Base-by-base conservation (phyloP, 2,797 vertebrate species). In the Urosaurus nigricauda region DNA sequence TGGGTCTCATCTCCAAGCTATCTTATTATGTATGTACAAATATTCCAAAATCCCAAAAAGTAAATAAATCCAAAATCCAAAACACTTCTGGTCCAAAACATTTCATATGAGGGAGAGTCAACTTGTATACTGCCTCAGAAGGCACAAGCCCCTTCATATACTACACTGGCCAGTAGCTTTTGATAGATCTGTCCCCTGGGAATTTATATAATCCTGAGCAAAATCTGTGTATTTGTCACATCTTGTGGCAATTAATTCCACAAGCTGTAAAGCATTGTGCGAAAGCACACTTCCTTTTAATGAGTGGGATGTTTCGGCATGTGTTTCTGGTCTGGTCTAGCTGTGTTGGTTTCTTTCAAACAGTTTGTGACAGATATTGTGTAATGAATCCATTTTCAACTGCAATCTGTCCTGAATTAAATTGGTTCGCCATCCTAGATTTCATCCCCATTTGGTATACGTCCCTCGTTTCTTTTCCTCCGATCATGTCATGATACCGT, bases 201-300 rank as follows among this genome's bases (percentile, higher is more conserved):
- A 68, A 68, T 68, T 68, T 68, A 68, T 32, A 68, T 68, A 68
- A 68, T 68, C 65, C 65, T 29, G 9, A 68, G 65, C 29, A 68
- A 68, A 68, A 68, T 68, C 65, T 68, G 65, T 68, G 58, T 63
- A 24, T 58, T 74, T 86, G 73, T 63, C 73, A 63, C 56, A 78
- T 78, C 73, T 86, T 47, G 58, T 32, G 37, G 58, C 74, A 68
- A 79, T 86, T 86, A 86, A 65, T 78, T 51, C 16, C 74, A 65
- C 74, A 65, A 86, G 74, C 84, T 65, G 56, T 78, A 86, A 65
- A 26, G 17, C 56, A 79, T 7, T n/a, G 84, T 79, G 74, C 51
- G 74, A 65, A 79, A 86, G 78, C 78, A 58, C 7, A 51, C 74
- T 78, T 79, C 74, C 58, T 79, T 86, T 78, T 86, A 65, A 65